Evolutionary conservation across 2,888 invertebrate genomes (phyloP).

Genomic region (Drosophila siamana): DNA sequence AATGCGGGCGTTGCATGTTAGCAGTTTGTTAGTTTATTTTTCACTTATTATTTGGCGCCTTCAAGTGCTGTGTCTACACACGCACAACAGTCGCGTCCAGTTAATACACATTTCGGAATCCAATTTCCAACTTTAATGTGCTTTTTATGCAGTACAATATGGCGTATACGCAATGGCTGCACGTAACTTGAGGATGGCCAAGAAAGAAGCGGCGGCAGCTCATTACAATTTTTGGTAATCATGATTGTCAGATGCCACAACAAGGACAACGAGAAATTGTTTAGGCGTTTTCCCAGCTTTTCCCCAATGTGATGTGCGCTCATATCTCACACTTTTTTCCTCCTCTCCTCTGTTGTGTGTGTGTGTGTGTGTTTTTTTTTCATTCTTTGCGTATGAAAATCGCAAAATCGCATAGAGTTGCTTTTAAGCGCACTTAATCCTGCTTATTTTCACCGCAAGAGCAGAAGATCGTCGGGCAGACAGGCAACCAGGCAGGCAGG

Average conservation of each 20-base stretch:
- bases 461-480: background rate
- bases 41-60: slow-evolving; percentile 28
- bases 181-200: background rate
- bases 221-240: slow-evolving; percentile 13
- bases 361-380: background rate
- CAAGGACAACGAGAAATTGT: slow-evolving; percentile 8
- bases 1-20: slow-evolving; percentile 54
- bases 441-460: slow-evolving; percentile 71
- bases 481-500: slow-evolving; percentile 10
- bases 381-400: slow-evolving; percentile 47
- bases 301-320: background rate
- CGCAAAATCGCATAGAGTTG: slow-evolving; percentile 65
- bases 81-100: slow-evolving; percentile 11
- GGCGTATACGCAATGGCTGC: slow-evolving; percentile 12
- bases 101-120: slow-evolving; percentile 4
- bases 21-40: slow-evolving; percentile 60
- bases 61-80: slow-evolving; percentile 1
- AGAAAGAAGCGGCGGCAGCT: background rate
- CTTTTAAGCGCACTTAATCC: slow-evolving; percentile 74
- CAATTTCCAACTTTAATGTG: slow-evolving; percentile 9
- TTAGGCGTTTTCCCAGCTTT: background rate
- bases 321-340: slow-evolving; percentile 17
- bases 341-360: background rate
- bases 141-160: background rate
- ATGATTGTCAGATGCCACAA: slow-evolving; percentile 19